Evolutionary conservation across 2,113 vertebrate genomes (phyloP).

Genomic region (Herpailurus yagouaroundi): DNA sequence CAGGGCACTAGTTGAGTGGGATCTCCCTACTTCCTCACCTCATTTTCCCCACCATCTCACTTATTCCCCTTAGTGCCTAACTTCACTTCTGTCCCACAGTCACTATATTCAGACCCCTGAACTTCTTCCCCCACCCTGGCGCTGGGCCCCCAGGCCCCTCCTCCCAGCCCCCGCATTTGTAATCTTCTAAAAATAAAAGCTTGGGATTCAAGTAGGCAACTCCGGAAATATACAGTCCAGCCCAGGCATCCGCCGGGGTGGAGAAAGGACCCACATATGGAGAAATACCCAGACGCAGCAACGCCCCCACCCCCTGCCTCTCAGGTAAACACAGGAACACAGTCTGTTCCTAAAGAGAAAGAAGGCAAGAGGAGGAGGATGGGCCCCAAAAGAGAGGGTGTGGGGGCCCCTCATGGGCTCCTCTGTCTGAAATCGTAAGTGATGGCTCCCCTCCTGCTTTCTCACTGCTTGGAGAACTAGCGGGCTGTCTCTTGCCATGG

Average conservation of each 20-base stretch:
- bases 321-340: conserved; percentile 72
- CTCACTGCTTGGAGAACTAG: background rate
- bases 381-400: background rate
- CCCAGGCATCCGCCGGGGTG: conserved; percentile 68
- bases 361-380: background rate
- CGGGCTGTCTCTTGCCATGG: background rate
- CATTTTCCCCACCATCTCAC: conserved; percentile 5
- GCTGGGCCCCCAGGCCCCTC: conserved; percentile 72
- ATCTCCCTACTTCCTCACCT: conserved; percentile 33
- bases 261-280: conserved; percentile 54
- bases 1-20: background rate
- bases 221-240: conserved; percentile 75
- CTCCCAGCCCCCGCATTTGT: conserved; percentile 40
- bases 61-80: conserved; percentile 74
- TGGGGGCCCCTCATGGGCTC: background rate
- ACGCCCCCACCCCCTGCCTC: background rate
- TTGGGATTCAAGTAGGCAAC: conserved; percentile 73
- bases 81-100: conserved; percentile 69
- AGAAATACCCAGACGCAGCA: background rate
- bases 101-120: conserved; percentile 70
- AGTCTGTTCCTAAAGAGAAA: background rate
- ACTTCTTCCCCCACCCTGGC: conserved; percentile 64
- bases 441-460: background rate
- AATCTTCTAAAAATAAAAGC: conserved; percentile 81
- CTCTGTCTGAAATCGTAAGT: background rate